Percentiles rank a stretch among this genome's conserved stretches.
Conservation (phyloP, 2,888 invertebrate genomes). For the Onchidella celtica region DNA sequence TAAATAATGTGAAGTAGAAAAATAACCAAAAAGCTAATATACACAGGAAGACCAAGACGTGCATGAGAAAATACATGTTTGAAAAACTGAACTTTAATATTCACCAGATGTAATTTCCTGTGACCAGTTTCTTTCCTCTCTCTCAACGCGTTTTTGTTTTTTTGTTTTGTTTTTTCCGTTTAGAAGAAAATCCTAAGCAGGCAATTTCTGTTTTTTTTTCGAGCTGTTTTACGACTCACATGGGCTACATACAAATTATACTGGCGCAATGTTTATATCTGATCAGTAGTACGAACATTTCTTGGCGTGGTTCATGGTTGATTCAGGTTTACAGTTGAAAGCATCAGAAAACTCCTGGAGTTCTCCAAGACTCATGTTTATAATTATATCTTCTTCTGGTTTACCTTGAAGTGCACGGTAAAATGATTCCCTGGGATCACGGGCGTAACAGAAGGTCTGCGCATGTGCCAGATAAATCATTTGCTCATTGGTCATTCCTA, state of each 20-base stretch:
- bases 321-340: slow-evolving; percentile 50
- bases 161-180: too few species aligned
- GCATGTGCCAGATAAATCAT: slow-evolving; percentile 83
- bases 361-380: slow-evolving; percentile 56
- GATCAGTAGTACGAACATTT: slow-evolving; percentile 40
- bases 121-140: too few species aligned
- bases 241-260: not conserved
- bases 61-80: not conserved
- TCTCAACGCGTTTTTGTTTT: too few species aligned
- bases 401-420: not conserved
- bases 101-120: too few species aligned
- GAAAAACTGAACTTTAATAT: too few species aligned
- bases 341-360: slow-evolving; percentile 56
- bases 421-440: not conserved
- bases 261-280: not conserved
- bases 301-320: slow-evolving; percentile 50
- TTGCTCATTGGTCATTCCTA: slow-evolving; percentile 78
- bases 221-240: not conserved
- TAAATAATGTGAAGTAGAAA: too few species aligned
- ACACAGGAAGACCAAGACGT: too few species aligned
- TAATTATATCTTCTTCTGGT: slow-evolving; percentile 21
- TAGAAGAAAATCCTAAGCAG: too few species aligned
- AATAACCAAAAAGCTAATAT: too few species aligned
- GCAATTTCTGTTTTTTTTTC: not conserved
- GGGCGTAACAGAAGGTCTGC: slow-evolving; percentile 75